Conservation (phyloP, 1,140 invertebrate genomes). For the Drosophila rufa region DNA sequence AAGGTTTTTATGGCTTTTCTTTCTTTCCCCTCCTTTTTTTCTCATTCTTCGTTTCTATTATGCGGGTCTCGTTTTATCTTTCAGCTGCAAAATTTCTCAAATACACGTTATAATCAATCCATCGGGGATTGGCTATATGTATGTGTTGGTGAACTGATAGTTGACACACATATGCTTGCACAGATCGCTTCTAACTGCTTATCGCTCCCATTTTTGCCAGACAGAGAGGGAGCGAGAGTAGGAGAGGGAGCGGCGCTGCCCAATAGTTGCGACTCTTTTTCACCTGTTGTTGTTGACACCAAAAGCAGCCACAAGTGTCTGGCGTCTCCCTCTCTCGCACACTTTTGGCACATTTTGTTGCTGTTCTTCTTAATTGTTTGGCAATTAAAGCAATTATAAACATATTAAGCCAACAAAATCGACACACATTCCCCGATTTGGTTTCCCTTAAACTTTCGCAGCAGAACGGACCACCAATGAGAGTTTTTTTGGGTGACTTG, state of each 20-base stretch:
- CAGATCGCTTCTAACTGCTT: slow-evolving; percentile 48
- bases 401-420: slow-evolving; percentile 56
- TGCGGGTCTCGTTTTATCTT: slow-evolving; percentile 5
- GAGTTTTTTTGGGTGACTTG: no score
- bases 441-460: slow-evolving; percentile 27
- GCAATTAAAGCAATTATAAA: slow-evolving; percentile 75
- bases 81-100: background rate
- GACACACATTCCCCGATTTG: slow-evolving; percentile 56
- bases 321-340: background rate
- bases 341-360: slow-evolving; percentile 39
- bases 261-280: slow-evolving; percentile 20
- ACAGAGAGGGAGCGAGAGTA: slow-evolving; percentile 4
- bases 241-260: background rate
- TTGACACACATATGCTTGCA: slow-evolving; percentile 12
- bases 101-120: slow-evolving; percentile 25
- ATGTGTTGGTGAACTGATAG: background rate
- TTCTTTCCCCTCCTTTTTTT: background rate
- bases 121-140: background rate
- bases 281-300: slow-evolving; percentile 31
- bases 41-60: background rate
- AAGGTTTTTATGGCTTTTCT: slow-evolving; percentile 18
- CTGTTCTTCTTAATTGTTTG: slow-evolving; percentile 63
- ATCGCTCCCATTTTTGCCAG: slow-evolving; percentile 49
- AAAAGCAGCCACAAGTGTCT: slow-evolving; percentile 8
- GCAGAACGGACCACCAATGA: slow-evolving; percentile 2